Percentiles rank a stretch among this genome's conserved stretches.
phyloP scores from a whole-genome alignment of 37 sponge, comb jelly and placozoan genomes.

The Beroe forskalii region DNA sequence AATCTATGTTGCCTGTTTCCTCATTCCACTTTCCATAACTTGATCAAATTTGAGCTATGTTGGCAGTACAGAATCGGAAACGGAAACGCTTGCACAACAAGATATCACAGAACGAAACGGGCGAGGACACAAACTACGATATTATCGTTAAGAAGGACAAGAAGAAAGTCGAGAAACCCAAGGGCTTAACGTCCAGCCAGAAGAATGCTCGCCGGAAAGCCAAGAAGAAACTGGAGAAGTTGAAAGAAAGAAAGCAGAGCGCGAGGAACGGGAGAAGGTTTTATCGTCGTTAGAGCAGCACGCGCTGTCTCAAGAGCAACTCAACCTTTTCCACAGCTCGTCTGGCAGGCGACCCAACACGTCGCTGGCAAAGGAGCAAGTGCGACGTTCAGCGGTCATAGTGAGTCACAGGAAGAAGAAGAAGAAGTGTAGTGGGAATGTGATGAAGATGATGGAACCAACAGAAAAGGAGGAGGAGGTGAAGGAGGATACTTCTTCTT shows the following conservation, averaged over 20 bases:
- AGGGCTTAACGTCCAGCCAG: constrained; percentile 2
- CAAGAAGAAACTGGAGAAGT: constrained; percentile 33
- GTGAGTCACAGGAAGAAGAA: constrained; percentile 50
- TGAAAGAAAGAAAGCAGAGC: constrained; percentile 31
- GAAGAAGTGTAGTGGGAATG: constrained; percentile 7
- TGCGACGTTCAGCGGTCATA: background rate
- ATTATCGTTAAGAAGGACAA: background rate
- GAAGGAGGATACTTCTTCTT: background rate
- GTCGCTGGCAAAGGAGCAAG: constrained; percentile 19
- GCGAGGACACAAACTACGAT: constrained; percentile 52
- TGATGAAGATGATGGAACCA: background rate
- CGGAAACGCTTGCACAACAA: constrained; percentile 58
- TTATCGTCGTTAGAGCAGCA: constrained; percentile 19
- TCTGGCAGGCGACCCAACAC: background rate
- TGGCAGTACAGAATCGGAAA: constrained; percentile 36
- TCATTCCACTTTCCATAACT: too few relatives aligned
- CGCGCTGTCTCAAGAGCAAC: background rate
- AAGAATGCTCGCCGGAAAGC: constrained; percentile 22
- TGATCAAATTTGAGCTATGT: constrained; percentile 25
- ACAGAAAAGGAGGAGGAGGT: background rate
- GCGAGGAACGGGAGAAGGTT: constrained; percentile 41
- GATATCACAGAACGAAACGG: background rate
- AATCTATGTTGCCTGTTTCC: too few relatives aligned
- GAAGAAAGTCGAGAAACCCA: constrained; percentile 3
- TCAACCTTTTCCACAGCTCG: constrained; percentile 26